phyloP scores from a whole-genome alignment of 2,888 invertebrate species.

The Aproaerema taeniolella region DNA sequence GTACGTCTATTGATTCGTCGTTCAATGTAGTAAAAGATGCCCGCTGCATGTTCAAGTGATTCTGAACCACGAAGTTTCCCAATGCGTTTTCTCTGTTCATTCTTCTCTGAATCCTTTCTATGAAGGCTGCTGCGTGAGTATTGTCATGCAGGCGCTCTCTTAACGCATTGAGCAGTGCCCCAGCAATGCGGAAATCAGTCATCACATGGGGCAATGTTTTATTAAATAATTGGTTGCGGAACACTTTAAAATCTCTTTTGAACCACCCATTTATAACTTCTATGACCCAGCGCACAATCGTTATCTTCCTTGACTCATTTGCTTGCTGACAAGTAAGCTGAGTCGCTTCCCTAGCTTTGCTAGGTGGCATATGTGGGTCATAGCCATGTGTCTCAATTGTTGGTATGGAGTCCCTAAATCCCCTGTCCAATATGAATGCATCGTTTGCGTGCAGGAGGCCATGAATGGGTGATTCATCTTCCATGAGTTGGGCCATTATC shows the following conservation, averaged over 20 bases:
- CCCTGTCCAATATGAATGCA: too few species aligned
- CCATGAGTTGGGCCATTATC: slow-evolving; percentile 7
- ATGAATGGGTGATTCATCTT: background rate
- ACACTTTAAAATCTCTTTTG: slow-evolving; percentile 8
- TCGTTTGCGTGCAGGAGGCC: background rate
- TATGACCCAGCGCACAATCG: slow-evolving; percentile 1
- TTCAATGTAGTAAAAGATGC: background rate
- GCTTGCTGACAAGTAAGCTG: slow-evolving; percentile 10
- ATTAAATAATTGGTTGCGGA: slow-evolving; percentile 1
- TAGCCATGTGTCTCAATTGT: slow-evolving; percentile 9
- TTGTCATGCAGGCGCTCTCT: background rate
- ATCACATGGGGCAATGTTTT: background rate
- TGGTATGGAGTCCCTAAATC: slow-evolving; percentile 13
- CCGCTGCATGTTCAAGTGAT: slow-evolving; percentile 4
- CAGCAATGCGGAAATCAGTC: slow-evolving; percentile 2
- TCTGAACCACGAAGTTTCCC: background rate
- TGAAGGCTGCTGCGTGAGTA: background rate
- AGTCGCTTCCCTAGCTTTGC: slow-evolving; percentile 5
- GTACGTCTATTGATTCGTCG: background rate
- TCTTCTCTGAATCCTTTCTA: background rate
- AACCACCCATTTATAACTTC: slow-evolving; percentile 3
- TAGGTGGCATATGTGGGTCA: slow-evolving; percentile 14
- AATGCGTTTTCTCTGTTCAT: background rate
- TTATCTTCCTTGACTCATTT: background rate
- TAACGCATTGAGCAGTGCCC: background rate